Percentiles rank a stretch among this genome's conserved stretches.
These are phyloP conservation scores for Myotis yumanensis DNA, from an alignment of 2,113 vertebrate genomes.

Conservation along the genomic window DNA sequence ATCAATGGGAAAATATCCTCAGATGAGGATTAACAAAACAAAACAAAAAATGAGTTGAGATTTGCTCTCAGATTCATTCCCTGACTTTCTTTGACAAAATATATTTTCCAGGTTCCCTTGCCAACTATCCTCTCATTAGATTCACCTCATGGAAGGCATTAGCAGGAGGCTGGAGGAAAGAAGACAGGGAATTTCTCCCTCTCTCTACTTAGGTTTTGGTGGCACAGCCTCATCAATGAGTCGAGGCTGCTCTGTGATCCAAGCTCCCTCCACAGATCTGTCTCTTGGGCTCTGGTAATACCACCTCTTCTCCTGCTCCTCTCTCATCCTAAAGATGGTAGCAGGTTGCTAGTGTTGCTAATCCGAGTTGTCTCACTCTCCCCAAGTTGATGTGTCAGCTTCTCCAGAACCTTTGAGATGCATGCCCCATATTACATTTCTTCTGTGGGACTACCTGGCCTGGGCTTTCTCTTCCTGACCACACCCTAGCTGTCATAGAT, in stretches of 20 bases:
- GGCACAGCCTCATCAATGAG: not conserved
- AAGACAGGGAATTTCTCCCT: not conserved
- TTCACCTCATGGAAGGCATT: not conserved
- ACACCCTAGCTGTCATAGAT: not conserved
- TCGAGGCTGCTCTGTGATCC: not conserved
- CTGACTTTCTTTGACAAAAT: not conserved
- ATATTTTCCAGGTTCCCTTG: not conserved
- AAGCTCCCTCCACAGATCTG: not conserved
- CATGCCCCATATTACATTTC: not conserved
- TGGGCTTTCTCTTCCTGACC: not conserved
- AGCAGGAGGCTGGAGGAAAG: not conserved
- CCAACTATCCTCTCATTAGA: not conserved
- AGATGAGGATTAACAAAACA: too few relatives aligned
- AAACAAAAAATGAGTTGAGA: not conserved
- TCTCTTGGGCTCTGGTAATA: not conserved
- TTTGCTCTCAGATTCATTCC: not conserved
- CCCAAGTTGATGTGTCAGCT: not conserved
- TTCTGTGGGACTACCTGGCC: not conserved
- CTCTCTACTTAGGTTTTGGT: not conserved
- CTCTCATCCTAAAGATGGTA: not conserved
- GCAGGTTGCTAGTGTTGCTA: not conserved
- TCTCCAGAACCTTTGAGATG: not conserved
- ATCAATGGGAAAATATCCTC: too few relatives aligned
- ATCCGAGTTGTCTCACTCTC: not conserved
- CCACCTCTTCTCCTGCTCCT: not conserved